A percentile compares a stretch with the other conserved stretches of the same genome.
Evolutionary conservation across 2,797 vertebrate genomes (phyloP).

Genomic region (Orestias chungarensis): DNA sequence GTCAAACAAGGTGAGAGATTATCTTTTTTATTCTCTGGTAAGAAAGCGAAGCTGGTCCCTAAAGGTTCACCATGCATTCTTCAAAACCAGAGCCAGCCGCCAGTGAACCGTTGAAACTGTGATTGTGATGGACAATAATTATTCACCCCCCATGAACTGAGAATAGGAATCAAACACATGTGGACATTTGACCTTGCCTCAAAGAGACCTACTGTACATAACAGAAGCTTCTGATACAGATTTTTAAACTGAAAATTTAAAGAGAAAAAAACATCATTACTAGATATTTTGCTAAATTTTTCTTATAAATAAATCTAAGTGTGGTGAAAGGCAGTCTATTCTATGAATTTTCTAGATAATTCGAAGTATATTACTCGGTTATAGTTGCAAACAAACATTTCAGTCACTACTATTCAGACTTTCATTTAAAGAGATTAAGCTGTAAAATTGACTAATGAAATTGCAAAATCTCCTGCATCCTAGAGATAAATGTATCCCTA

Average conservation of each 20-base stretch:
- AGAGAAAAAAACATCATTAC: neutral
- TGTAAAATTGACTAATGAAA: slow-evolving; percentile 20
- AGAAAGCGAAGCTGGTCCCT: slow-evolving; percentile 16
- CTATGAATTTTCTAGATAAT: slow-evolving; percentile 1
- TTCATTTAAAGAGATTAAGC: slow-evolving; percentile 4
- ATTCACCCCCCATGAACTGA: slow-evolving; percentile 36
- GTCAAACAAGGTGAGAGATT: slow-evolving; percentile 26
- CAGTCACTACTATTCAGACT: neutral
- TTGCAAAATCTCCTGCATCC: slow-evolving; percentile 26
- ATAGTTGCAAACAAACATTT: neutral
- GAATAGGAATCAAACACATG: slow-evolving; percentile 34
- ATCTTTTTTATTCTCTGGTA: slow-evolving; percentile 20
- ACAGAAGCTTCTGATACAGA: slow-evolving; percentile 18
- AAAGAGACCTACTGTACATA: slow-evolving; percentile 2
- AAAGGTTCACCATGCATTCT: slow-evolving; percentile 23
- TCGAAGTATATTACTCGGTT: neutral
- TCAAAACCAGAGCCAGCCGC: slow-evolving; percentile 19
- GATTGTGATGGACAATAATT: slow-evolving; percentile 36
- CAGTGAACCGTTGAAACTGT: slow-evolving; percentile 22
- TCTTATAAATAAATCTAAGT: neutral
- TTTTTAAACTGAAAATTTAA: neutral
- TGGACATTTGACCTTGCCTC: slow-evolving; percentile 47
- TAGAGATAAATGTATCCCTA: slow-evolving; percentile 12
- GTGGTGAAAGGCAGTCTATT: neutral
- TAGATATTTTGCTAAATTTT: neutral